phyloP scores from a whole-genome alignment of 2,888 invertebrate genomes.

The Chaetogeoica ovagalla region DNA sequence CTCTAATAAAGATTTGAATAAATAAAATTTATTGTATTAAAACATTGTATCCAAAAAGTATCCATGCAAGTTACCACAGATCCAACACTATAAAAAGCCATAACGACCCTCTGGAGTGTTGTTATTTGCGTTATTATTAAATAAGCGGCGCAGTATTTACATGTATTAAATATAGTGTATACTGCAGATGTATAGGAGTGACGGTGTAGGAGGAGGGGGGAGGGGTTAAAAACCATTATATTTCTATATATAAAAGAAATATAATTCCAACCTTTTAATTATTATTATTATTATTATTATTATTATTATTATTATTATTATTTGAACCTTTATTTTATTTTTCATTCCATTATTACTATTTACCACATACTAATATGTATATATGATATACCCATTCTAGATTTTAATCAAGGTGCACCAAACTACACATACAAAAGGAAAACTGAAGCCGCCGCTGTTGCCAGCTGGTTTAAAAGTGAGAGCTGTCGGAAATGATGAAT shows the following conservation, averaged over 20 bases:
- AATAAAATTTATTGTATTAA: not conserved
- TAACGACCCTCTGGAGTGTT: conserved; percentile 32
- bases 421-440: conserved; percentile 8
- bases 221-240: not conserved
- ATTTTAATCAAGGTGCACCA: conserved; percentile 21
- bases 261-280: not conserved
- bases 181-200: too few relatives aligned
- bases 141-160: not conserved
- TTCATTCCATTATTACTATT: conserved; percentile 22
- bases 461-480: conserved; percentile 40
- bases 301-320: conserved; percentile 43
- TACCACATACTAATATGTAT: not conserved
- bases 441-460: conserved; percentile 9
- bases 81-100: not conserved
- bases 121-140: not conserved
- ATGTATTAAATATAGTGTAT: not conserved
- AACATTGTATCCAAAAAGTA: not conserved
- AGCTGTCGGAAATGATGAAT: conserved; percentile 51
- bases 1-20: conserved; percentile 12
- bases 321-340: conserved; percentile 42
- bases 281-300: conserved; percentile 3
- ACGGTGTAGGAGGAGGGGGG: not conserved
- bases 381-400: conserved; percentile 9
- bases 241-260: not conserved
- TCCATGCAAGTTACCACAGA: not conserved